phyloP scores from a whole-genome alignment of 2,888 invertebrate genomes.

The Pandemis cinnamomeana region DNA sequence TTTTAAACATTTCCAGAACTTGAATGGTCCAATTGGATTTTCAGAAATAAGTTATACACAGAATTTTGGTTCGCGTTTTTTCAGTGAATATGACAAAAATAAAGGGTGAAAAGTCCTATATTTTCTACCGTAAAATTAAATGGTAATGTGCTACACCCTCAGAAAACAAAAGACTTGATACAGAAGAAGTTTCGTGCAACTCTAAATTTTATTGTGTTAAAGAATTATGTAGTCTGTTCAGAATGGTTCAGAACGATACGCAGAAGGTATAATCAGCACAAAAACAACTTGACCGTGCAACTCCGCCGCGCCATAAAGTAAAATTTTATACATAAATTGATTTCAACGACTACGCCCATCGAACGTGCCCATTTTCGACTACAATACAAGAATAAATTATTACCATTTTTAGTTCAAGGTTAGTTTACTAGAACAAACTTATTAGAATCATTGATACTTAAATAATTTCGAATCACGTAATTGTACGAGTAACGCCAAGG shows the following conservation, averaged over 20 bases:
- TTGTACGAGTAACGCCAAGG: neutral
- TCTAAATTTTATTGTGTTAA: too few species aligned
- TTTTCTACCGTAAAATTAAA: too few species aligned
- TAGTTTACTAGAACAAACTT: constrained; percentile 15
- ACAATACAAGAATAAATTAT: constrained; percentile 24
- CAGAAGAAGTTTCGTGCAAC: too few species aligned
- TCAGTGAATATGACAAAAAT: too few species aligned
- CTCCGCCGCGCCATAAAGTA: neutral
- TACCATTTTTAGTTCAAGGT: constrained; percentile 28
- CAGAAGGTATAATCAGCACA: neutral
- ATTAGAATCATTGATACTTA: neutral
- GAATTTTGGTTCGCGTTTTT: too few species aligned
- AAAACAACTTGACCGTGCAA: neutral
- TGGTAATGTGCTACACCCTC: too few species aligned
- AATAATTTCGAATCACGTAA: neutral
- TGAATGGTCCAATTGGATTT: too few species aligned
- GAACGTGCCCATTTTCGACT: constrained; percentile 20
- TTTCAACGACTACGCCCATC: constrained; percentile 4
- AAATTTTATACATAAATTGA: neutral
- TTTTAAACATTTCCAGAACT: too few species aligned
- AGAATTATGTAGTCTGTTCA: neutral
- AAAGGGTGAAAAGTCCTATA: too few species aligned
- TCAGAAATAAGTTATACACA: too few species aligned
- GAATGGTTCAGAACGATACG: neutral
- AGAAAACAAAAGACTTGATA: too few species aligned